Evolutionary conservation across 2,797 vertebrate species (phyloP), one percentile per base, ranked within the genome.

Genomic region (Sparus aurata): DNA sequence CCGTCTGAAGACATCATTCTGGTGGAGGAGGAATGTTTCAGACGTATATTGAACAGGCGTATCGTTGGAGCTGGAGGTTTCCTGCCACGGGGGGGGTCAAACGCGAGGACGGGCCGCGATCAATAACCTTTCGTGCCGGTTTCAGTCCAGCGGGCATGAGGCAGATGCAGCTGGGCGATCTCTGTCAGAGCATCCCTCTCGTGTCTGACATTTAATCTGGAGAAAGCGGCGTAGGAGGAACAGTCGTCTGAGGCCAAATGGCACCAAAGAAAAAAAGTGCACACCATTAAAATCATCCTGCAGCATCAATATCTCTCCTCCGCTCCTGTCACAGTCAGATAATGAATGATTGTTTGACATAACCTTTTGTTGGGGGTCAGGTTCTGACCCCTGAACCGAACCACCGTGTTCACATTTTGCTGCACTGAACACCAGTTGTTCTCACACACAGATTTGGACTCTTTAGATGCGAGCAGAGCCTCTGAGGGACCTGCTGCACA

Each of bases 401-500:
- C 6, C 49, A 55, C 22, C 18, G 47, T 34, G 30, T 30, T 30
- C 27, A n/a, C n/a, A n/a, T n/a, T n/a, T n/a, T n/a, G 27, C 27
- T 34, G 30, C 30, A 34, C 30, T 7, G 25, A 34, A 34, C 30
- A 34, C 30, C 30, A 34, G 30, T 34, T 34, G 30, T 34, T 34
- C 30, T 7, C 30, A 7, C 3, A 27, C 53, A 67, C 45, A 57
- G 46, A 54, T 1, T 57, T n/a, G 61, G 54, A 18, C 25, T 79
- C 62, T 60, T 66, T 1, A 58, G n/a, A 59, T 66, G 18, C 17
- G 73, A 76, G 55, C 73, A 53, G 62, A 58, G 69, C 4, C 59
- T 30, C 27, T 82, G 85, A 81, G 47, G 67, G 83, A 92, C 85
- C 87, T 90, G 91, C 88, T 92, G 87, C 83, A 91, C 85, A 88